Evolutionary conservation across 2,888 invertebrate genomes (phyloP).

Genomic region (Stenodema calcarata): DNA sequence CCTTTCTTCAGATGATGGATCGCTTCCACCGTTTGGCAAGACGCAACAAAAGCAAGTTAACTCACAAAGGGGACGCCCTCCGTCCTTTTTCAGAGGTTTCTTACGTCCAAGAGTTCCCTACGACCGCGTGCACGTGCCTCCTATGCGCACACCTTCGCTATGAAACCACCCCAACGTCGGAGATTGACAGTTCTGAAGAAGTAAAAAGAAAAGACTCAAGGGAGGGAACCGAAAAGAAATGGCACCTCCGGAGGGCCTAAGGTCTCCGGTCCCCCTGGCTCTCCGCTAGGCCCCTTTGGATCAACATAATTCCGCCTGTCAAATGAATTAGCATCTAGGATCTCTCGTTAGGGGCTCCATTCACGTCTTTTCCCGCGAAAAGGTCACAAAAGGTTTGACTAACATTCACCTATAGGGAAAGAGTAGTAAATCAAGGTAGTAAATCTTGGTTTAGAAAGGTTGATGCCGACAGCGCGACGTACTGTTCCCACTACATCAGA

Average conservation of each 20-base stretch:
- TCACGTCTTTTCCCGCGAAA: slow-evolving; percentile 20
- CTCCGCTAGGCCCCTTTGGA: not conserved
- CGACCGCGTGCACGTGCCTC: slow-evolving; percentile 1
- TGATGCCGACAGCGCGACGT: not conserved
- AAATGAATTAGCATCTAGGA: slow-evolving; percentile 15
- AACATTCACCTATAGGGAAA: not conserved
- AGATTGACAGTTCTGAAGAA: slow-evolving; percentile 15
- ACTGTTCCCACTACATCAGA: not conserved
- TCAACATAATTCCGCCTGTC: slow-evolving; percentile 29
- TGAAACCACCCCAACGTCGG: not conserved
- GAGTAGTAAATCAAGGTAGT: not conserved
- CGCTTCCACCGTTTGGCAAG: not conserved
- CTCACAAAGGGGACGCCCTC: not conserved
- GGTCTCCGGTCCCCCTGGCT: not conserved
- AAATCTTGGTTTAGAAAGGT: not conserved
- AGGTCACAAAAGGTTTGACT: slow-evolving; percentile 26
- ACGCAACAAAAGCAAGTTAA: slow-evolving; percentile 14
- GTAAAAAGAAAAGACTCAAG: not conserved
- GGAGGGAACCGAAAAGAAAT: not conserved
- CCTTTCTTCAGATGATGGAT: not conserved
- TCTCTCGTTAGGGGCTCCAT: slow-evolving; percentile 19
- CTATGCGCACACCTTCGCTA: not conserved
- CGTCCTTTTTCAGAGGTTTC: not conserved
- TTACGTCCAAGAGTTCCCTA: not conserved
- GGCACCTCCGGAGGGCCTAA: slow-evolving; percentile 9